Evolutionary conservation across 1,140 invertebrate species (phyloP).

Genomic region (Luehdorfia chinensis): DNA sequence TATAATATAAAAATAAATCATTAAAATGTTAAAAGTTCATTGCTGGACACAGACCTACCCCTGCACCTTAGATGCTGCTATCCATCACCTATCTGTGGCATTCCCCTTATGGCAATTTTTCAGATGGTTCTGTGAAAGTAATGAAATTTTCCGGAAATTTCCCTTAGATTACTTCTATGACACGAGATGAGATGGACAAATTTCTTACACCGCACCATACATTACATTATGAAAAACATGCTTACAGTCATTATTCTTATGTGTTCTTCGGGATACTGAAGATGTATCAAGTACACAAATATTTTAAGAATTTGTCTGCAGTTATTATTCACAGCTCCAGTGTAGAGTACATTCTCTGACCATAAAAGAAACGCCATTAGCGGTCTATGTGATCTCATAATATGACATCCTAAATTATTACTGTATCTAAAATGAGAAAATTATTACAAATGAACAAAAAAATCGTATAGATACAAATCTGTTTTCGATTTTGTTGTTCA

Average conservation of each 20-base stretch:
- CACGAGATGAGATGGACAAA: no score
- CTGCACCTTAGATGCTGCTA: no score
- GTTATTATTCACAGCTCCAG: constrained; percentile 41
- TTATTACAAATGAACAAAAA: neutral
- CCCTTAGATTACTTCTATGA: no score
- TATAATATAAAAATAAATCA: no score
- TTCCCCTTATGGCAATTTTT: no score
- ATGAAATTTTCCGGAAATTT: no score
- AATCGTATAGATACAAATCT: neutral
- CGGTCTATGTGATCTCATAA: constrained; percentile 52
- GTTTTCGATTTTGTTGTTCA: no score
- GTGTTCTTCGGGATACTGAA: constrained; percentile 51
- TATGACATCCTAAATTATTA: constrained; percentile 38
- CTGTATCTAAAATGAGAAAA: constrained; percentile 41
- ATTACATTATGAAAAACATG: constrained; percentile 21
- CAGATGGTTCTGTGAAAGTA: no score
- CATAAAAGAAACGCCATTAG: constrained; percentile 52
- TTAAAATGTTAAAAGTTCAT: no score
- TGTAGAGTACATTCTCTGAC: constrained; percentile 42
- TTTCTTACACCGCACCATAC: no score
- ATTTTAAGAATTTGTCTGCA: constrained; percentile 52
- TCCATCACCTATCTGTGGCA: no score
- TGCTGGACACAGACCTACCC: no score
- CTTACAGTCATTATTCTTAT: constrained; percentile 54
- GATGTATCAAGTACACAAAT: constrained; percentile 51